Percentiles rank a stretch among this genome's conserved stretches.
Conservation (phyloP, 1,140 invertebrate genomes). For the Danaus plexippus region DNA sequence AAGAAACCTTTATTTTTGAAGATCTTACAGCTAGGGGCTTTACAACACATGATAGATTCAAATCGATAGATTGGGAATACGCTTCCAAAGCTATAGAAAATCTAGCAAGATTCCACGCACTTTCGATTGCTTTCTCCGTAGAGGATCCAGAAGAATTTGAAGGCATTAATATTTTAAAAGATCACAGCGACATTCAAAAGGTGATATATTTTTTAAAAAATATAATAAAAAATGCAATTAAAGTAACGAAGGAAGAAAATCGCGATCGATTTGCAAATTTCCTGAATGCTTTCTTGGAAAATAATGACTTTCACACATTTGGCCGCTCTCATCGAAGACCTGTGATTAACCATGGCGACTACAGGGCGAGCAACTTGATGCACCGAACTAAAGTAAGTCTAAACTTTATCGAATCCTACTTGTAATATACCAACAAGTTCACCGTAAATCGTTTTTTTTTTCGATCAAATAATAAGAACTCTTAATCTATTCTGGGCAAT, state of each 20-base stretch:
- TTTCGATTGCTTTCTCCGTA: conserved; percentile 33
- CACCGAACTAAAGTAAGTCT: conserved; percentile 30
- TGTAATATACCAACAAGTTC: too few species aligned
- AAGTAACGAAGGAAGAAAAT: conserved; percentile 21
- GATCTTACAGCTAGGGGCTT: conserved; percentile 34
- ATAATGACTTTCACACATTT: conserved; percentile 7
- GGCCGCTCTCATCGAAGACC: conserved; percentile 16
- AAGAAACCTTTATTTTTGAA: conserved; percentile 43
- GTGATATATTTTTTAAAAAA: conserved; percentile 8
- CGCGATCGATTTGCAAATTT: conserved; percentile 19
- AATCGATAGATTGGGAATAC: conserved; percentile 40
- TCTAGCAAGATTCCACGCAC: conserved; percentile 44
- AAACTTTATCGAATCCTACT: too few species aligned
- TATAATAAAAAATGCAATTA: conserved; percentile 15
- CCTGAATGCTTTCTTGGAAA: conserved; percentile 4
- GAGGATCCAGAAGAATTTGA: conserved; percentile 31
- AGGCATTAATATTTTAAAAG: conserved; percentile 8
- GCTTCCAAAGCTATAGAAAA: conserved; percentile 29
- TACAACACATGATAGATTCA: conserved; percentile 32
- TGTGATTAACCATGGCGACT: conserved; percentile 39
- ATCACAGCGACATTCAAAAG: background rate
- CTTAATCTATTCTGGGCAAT: too few species aligned
- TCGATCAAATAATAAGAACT: too few species aligned
- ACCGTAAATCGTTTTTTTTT: too few species aligned
- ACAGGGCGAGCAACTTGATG: conserved; percentile 38